Evolutionary conservation across 2,113 vertebrate species (phyloP), one percentile per base, ranked within the genome.

Genomic region (Brienomyrus brachyistius): DNA sequence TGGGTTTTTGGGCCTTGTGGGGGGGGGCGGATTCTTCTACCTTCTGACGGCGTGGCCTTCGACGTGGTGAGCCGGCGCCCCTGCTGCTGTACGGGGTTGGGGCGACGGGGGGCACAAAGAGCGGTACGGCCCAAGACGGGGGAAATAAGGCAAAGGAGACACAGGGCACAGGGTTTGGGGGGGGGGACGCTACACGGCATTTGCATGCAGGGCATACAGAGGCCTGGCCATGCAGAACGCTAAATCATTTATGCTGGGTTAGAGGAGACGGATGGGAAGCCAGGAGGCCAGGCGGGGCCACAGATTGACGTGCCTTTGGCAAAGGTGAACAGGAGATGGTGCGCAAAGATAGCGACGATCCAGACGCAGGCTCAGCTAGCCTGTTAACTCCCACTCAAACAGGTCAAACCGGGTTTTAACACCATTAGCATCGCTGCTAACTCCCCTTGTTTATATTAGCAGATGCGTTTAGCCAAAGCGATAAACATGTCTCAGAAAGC

Each of bases 191-290:
- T 59, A 19, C 59, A 23, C n/a, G 1, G 17, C 47, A 90, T 74
- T 70, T 70, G 66, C 83, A 86, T 52, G 54, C 56, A 74, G 21
- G 48, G 83, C 56, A 40, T 45, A 51, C 50, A 40, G 27, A n/a
- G 56, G 80, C 89, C 45, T 70, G 43, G 35, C 47, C 35, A 87
- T 74, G 84, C 83, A 87, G 48, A 90, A 74, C 89, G 31, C 89
- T 86, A 83, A 90, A 90, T 90, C 56, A 86, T 86, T 86, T 74
- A 90, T 87, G 45, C 40, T 27, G 27, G 83, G 74, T 43, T 35
- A 80, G 74, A 13, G 35, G 31, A 80, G 74, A 80, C 6, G 74
- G 74, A 43, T 13, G 48, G 5, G 17, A 86, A 62, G 82, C 9
- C 7, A 43, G 11, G 27, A 82, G 17, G 40, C 54, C 70, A 27